Evolutionary conservation across 2,888 invertebrate genomes (phyloP).

Genomic region (Apotomis turbidana): DNA sequence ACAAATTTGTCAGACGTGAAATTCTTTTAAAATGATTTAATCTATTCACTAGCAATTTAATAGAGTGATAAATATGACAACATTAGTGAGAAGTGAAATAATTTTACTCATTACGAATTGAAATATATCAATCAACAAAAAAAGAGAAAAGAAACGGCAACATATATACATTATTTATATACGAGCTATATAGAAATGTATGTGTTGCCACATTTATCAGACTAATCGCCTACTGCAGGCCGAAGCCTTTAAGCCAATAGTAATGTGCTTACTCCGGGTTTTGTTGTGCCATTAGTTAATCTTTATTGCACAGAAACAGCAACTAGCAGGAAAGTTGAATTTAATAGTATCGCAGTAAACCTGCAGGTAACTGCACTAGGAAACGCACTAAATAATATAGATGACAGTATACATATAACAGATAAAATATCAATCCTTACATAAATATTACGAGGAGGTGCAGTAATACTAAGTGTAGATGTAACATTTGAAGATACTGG

Average conservation of each 20-base stretch:
- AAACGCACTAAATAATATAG: neutral
- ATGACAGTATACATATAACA: neutral
- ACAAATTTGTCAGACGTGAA: conserved; percentile 11
- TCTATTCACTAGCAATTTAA: neutral
- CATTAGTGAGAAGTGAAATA: too few relatives aligned
- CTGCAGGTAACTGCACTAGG: neutral
- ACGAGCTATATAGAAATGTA: neutral
- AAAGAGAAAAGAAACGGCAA: neutral
- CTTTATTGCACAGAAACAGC: conserved; percentile 13
- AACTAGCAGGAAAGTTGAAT: neutral
- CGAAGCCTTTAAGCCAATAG: conserved; percentile 29
- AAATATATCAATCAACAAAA: neutral
- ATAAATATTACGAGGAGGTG: neutral
- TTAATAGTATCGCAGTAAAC: neutral
- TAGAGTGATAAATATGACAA: neutral
- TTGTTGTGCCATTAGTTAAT: conserved; percentile 19
- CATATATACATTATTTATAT: conserved; percentile 7
- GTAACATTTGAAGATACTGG: neutral
- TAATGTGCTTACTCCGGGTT: conserved; percentile 23
- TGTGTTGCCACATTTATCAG: conserved; percentile 20
- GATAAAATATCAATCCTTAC: neutral
- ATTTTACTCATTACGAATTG: neutral
- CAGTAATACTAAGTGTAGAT: too few relatives aligned
- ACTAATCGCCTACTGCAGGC: conserved; percentile 18
- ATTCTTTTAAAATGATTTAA: neutral